Evolutionary conservation across 2,888 invertebrate species (phyloP).

Genomic region (Brenthis hecate): DNA sequence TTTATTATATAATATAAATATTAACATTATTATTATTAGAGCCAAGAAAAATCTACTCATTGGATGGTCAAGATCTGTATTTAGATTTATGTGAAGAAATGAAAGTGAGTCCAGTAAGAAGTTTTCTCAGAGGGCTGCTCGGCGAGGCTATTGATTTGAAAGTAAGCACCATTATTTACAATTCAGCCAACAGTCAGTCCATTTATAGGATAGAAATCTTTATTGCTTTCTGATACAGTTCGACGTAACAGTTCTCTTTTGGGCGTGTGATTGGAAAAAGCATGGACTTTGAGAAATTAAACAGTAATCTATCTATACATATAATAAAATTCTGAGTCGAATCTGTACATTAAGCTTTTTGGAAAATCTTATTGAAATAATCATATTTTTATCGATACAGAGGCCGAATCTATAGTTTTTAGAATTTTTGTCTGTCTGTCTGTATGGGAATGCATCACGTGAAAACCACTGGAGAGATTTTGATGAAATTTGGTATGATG

Average conservation of each 20-base stretch:
- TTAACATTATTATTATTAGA: slow-evolving; percentile 18
- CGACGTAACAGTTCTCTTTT: slow-evolving; percentile 29
- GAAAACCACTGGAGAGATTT: too few species aligned
- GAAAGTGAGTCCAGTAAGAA: slow-evolving; percentile 44
- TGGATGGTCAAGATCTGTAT: slow-evolving; percentile 46
- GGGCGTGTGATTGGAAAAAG: not conserved
- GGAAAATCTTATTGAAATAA: too few species aligned
- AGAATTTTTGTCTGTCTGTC: too few species aligned
- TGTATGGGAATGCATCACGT: too few species aligned
- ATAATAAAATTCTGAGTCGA: too few species aligned
- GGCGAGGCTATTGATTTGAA: slow-evolving; percentile 49
- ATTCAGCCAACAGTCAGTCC: slow-evolving; percentile 34
- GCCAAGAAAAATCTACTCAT: slow-evolving; percentile 35
- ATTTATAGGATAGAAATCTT: slow-evolving; percentile 38
- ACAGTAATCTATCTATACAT: too few species aligned
- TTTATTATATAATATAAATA: too few species aligned
- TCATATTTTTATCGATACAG: too few species aligned
- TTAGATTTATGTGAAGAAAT: slow-evolving; percentile 47
- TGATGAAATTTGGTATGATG: too few species aligned
- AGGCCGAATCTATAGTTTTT: too few species aligned
- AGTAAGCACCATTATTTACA: slow-evolving; percentile 39
- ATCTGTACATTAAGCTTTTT: too few species aligned
- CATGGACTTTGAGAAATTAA: not conserved
- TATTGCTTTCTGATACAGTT: slow-evolving; percentile 38
- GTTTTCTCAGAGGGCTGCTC: slow-evolving; percentile 46